Conservation (phyloP, 2,797 vertebrate species). For the Pygocentrus nattereri region DNA sequence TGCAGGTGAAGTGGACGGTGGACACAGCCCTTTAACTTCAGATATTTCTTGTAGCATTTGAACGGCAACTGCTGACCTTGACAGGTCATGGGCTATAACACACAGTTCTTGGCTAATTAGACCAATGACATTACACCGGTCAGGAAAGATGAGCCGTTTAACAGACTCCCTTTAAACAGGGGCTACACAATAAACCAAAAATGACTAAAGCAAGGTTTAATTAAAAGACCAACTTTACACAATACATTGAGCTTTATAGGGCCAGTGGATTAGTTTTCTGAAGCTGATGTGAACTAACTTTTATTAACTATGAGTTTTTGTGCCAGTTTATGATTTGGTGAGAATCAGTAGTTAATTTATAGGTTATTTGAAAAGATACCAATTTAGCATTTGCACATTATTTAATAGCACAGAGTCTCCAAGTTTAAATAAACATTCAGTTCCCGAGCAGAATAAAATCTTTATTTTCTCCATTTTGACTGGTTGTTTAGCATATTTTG, state of each 20-base stretch:
- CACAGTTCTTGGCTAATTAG: slow-evolving; percentile 20
- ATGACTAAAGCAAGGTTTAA: background rate
- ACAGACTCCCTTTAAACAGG: background rate
- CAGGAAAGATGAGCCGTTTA: background rate
- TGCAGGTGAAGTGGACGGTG: background rate
- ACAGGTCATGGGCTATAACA: slow-evolving; percentile 71
- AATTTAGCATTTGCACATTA: background rate
- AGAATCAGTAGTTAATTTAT: background rate
- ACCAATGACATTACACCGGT: slow-evolving; percentile 14
- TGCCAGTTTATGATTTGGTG: background rate
- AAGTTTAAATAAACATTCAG: background rate
- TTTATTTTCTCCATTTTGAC: background rate
- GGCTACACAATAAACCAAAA: background rate
- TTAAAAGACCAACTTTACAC: background rate
- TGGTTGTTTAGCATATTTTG: background rate
- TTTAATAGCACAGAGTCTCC: background rate
- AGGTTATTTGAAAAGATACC: background rate
- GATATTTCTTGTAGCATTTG: background rate
- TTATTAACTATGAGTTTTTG: background rate
- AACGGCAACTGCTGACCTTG: slow-evolving; percentile 74
- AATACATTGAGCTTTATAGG: background rate
- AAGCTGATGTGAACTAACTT: background rate
- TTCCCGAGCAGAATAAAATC: background rate
- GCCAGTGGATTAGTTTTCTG: background rate
- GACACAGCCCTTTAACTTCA: background rate